These are phyloP conservation scores for Dreissena rostriformis DNA, from an alignment of 1,140 invertebrate species.

Conservation along the genomic window DNA sequence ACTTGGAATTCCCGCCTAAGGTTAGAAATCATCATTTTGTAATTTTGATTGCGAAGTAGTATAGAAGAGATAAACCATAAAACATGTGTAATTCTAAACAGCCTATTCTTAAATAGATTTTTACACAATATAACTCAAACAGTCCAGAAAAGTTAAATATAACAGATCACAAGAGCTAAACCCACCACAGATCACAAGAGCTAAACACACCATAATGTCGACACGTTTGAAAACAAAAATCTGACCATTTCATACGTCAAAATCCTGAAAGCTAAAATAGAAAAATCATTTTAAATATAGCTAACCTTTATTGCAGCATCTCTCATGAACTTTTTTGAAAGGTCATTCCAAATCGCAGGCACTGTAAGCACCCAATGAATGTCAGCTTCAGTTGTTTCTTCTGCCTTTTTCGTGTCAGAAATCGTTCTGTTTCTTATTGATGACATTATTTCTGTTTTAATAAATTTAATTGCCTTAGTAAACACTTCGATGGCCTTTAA, in stretches of 20 bases:
- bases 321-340: slow-evolving; percentile 29
- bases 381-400: not conserved
- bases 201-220: not conserved
- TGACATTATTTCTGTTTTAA: slow-evolving; percentile 19
- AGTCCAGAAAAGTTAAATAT: not conserved
- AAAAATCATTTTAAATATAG: too few species aligned
- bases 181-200: too few species aligned
- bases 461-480: slow-evolving; percentile 28
- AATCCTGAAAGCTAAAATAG: too few species aligned
- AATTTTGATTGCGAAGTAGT: not conserved
- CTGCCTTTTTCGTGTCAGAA: not conserved
- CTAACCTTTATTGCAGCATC: slow-evolving; percentile 15
- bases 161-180: too few species aligned
- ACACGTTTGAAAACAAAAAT: not conserved
- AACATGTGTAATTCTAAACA: not conserved
- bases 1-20: slow-evolving; percentile 38
- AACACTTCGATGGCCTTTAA: slow-evolving; percentile 35
- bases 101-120: not conserved
- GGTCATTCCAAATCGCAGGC: slow-evolving; percentile 47
- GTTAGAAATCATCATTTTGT: not conserved
- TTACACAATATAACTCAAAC: not conserved
- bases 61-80: not conserved
- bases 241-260: too few species aligned
- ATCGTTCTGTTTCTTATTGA: slow-evolving; percentile 3
- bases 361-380: slow-evolving; percentile 45